Conservation (phyloP, 1,140 invertebrate species). For the Panagrolaimus sp. region DNA sequence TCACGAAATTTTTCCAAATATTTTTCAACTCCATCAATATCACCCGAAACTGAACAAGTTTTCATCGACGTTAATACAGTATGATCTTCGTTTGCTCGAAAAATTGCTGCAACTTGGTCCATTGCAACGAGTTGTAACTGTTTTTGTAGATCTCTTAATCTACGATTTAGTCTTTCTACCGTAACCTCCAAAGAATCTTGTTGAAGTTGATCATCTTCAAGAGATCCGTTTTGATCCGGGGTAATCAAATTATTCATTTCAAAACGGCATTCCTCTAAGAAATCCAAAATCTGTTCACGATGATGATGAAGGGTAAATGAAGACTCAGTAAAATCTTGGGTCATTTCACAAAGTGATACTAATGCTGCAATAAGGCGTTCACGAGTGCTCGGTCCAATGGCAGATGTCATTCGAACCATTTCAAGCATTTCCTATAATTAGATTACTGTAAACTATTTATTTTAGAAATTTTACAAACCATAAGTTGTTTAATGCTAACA, state of each 20-base stretch:
- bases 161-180: constrained; percentile 60
- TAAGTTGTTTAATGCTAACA: constrained; percentile 73
- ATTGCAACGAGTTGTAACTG: constrained; percentile 61
- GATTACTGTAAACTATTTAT: too few relatives aligned
- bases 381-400: constrained; percentile 56
- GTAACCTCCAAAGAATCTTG: constrained; percentile 71
- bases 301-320: constrained; percentile 95
- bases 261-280: constrained; percentile 58
- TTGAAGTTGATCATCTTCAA: constrained; percentile 57
- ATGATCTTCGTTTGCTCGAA: constrained; percentile 67
- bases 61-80: constrained; percentile 73
- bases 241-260: constrained; percentile 57
- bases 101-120: constrained; percentile 63
- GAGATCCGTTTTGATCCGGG: constrained; percentile 35
- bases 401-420: constrained; percentile 68
- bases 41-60: constrained; percentile 72
- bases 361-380: constrained; percentile 72
- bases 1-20: constrained; percentile 76
- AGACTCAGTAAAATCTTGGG: constrained; percentile 97
- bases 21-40: constrained; percentile 74
- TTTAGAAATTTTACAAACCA: constrained; percentile 52
- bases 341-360: constrained; percentile 83
- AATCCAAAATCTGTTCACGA: constrained; percentile 81
- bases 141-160: constrained; percentile 56
- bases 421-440: constrained; percentile 69